Evolutionary conservation across 2,797 vertebrate genomes (phyloP), one percentile per base, ranked within the genome.

Genomic region (Phalanger gymnotis): DNA sequence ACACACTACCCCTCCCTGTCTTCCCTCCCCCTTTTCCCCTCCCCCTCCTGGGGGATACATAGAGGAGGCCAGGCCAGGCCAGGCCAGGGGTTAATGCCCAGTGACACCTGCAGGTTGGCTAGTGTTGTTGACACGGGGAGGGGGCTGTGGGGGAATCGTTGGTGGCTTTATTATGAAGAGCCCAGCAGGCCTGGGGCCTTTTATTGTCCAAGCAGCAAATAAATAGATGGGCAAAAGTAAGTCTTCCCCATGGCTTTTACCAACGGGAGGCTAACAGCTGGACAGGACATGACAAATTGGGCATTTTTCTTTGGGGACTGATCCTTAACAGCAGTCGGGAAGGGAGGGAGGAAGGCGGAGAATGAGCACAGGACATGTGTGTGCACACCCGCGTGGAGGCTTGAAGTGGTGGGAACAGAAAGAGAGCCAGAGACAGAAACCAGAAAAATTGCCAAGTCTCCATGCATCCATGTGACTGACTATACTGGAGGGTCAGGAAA

Each of bases 201-300:
- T 98, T 97, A 99, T 99, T 99, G 99, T 99, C 98, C 96, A 94
- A 98, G 98, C 98, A 98, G 99, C 98, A 99, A 99, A 99, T 99
- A 99, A 99, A 99, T 99, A 99, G 99, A 99, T 99, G 99, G 98
- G 99, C 98, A 98, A 99, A 99, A 99, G 98, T 98, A 98, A 98
- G 98, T 98, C 98, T 98, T 98, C 98, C 99, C 98, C 98, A 98
- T 98, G 98, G 98, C 98, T 98, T 87, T 87, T 98, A 92, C 98
- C 98, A 96, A 98, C 98, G 98, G 98, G 98, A 99, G 99, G 99
- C 99, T 99, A 99, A 99, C 99, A 99, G 99, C 99, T 99, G 99
- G 98, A 99, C 98, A 98, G 99, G 99, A 99, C 99, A 99, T 99
- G 99, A 99, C 99, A 99, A 99, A 99, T 99, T 99, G 99, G 98